phyloP scores from a whole-genome alignment of 2,888 invertebrate genomes.

The Platycnemis pennipes region DNA sequence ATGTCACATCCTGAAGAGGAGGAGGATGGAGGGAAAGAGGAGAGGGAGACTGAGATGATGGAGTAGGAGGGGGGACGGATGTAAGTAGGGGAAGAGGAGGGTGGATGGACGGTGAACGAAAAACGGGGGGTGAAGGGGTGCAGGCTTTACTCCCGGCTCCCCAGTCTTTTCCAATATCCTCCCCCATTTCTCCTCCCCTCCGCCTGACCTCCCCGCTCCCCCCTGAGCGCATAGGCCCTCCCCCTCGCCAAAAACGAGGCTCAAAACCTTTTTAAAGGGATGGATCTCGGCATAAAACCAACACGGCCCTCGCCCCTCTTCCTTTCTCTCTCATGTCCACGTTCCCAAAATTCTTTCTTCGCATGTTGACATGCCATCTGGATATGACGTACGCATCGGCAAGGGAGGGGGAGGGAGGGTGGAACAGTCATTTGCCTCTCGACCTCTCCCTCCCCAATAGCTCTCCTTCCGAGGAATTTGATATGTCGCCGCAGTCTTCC shows the following conservation, averaged over 20 bases:
- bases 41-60: neutral
- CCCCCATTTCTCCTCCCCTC: neutral
- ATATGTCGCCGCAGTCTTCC: neutral
- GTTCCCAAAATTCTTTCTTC: neutral
- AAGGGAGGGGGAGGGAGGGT: neutral
- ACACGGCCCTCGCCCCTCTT: neutral
- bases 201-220: neutral
- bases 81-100: neutral
- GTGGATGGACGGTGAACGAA: neutral
- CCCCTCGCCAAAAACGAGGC: neutral
- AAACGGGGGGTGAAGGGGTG: neutral
- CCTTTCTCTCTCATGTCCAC: neutral
- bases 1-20: neutral
- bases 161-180: constrained; percentile 31
- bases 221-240: neutral
- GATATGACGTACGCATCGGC: neutral
- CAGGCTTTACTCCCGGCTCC: neutral
- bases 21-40: neutral
- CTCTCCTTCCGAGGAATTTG: neutral
- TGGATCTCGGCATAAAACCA: constrained; percentile 19
- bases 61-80: neutral
- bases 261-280: neutral
- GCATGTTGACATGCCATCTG: constrained; percentile 16
- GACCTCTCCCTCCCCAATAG: neutral
- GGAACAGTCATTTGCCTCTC: constrained; percentile 23